phyloP scores from a whole-genome alignment of 1,140 invertebrate genomes.

The Adoxophyes honmai region DNA sequence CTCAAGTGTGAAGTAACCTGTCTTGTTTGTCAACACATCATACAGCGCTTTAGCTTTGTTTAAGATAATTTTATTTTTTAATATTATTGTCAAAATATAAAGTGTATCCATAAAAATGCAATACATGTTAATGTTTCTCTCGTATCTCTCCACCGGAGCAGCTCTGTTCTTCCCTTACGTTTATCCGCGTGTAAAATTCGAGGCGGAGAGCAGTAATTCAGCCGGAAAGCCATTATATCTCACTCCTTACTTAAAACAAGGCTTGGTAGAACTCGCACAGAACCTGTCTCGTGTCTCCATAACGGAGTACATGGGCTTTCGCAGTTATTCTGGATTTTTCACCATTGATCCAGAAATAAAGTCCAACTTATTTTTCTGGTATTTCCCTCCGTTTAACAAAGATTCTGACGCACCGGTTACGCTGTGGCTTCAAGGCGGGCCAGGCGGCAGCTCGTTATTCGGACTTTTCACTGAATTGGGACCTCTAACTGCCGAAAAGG shows the following conservation, averaged over 20 bases:
- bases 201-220: slow-evolving; percentile 50
- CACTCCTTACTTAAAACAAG: slow-evolving; percentile 81
- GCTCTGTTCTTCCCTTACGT: slow-evolving; percentile 46
- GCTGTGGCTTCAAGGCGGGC: slow-evolving; percentile 87
- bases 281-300: slow-evolving; percentile 52
- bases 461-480: slow-evolving; percentile 79
- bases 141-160: neutral
- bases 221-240: slow-evolving; percentile 81
- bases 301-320: slow-evolving; percentile 46
- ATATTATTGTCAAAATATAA: neutral
- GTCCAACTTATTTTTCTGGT: slow-evolving; percentile 89
- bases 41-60: neutral
- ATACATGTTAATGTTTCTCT: neutral
- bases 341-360: slow-evolving; percentile 82
- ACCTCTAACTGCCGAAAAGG: slow-evolving; percentile 56
- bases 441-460: slow-evolving; percentile 80
- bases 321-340: slow-evolving; percentile 82
- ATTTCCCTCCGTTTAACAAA: slow-evolving; percentile 80
- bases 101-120: neutral
- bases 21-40: neutral
- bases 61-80: neutral
- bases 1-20: neutral
- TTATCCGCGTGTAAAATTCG: slow-evolving; percentile 53
- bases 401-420: slow-evolving; percentile 79
- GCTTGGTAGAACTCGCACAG: slow-evolving; percentile 54